phyloP scores from a whole-genome alignment of 2,113 vertebrate species.

The Ceyx melanurus region DNA sequence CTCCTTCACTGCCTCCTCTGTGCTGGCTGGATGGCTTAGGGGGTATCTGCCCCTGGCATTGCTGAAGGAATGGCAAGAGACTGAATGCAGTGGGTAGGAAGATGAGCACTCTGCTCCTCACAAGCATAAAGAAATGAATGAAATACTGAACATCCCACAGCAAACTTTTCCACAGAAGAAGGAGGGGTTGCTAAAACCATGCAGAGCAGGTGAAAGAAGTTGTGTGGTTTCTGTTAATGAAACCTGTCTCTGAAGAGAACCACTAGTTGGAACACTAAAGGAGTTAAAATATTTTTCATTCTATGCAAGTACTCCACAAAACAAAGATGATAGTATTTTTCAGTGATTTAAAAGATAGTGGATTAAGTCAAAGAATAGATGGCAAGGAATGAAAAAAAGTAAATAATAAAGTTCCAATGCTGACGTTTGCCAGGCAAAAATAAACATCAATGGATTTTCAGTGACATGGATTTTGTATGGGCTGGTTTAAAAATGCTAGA shows the following conservation, averaged over 20 bases:
- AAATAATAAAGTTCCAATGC: neutral
- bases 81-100: neutral
- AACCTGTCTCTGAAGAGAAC: neutral
- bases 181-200: neutral
- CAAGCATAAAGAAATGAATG: neutral
- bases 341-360: neutral
- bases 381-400: neutral
- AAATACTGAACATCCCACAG: too few species aligned
- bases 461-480: neutral
- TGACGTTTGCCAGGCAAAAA: neutral
- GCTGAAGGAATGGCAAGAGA: neutral
- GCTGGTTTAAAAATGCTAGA: neutral
- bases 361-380: neutral
- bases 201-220: neutral
- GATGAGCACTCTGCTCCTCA: neutral
- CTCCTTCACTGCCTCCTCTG: neutral
- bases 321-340: neutral
- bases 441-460: neutral
- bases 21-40: rapidly evolving
- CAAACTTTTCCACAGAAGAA: neutral
- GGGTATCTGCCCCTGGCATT: neutral
- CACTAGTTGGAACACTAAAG: neutral
- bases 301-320: neutral
- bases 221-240: neutral
- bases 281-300: neutral